Conservation (phyloP, 2,888 invertebrate species). For the Mythimna loreyi region DNA sequence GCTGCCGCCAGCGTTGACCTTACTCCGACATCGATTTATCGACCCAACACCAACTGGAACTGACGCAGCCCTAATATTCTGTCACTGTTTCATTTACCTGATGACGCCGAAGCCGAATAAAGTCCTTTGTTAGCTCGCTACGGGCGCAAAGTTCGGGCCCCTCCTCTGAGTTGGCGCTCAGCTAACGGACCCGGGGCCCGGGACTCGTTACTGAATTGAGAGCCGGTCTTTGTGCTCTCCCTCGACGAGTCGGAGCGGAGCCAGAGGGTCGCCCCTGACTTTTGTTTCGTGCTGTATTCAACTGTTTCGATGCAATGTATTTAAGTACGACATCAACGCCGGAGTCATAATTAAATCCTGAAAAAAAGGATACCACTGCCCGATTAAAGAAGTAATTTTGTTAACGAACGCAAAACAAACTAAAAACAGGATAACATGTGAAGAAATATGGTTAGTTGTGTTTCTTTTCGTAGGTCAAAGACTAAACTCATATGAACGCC, state of each 20-base stretch:
- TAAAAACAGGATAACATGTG: background rate
- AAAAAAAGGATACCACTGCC: slow-evolving; percentile 36
- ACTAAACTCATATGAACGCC: background rate
- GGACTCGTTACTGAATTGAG: slow-evolving; percentile 80
- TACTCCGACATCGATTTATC: slow-evolving; percentile 70
- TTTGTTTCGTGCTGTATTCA: slow-evolving; percentile 79
- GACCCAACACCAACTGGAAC: slow-evolving; percentile 59
- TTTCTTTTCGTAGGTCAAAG: background rate
- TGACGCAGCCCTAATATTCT: slow-evolving; percentile 49
- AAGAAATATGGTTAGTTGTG: background rate
- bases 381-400: background rate
- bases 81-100: slow-evolving; percentile 61
- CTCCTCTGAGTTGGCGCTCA: slow-evolving; percentile 82
- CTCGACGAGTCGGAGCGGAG: slow-evolving; percentile 69
- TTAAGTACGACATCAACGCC: slow-evolving; percentile 40
- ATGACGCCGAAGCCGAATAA: slow-evolving; percentile 61
- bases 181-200: slow-evolving; percentile 74
- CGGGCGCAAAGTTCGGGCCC: slow-evolving; percentile 71
- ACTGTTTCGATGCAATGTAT: slow-evolving; percentile 59
- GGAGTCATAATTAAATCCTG: slow-evolving; percentile 53
- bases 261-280: slow-evolving; percentile 81
- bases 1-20: slow-evolving; percentile 68
- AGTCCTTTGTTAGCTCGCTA: slow-evolving; percentile 69
- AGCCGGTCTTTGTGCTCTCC: slow-evolving; percentile 83
- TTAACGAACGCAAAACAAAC: background rate